Evolutionary conservation across 2,797 vertebrate species (phyloP), one percentile per base, ranked within the genome.

Genomic region (Salarias fasciatus): DNA sequence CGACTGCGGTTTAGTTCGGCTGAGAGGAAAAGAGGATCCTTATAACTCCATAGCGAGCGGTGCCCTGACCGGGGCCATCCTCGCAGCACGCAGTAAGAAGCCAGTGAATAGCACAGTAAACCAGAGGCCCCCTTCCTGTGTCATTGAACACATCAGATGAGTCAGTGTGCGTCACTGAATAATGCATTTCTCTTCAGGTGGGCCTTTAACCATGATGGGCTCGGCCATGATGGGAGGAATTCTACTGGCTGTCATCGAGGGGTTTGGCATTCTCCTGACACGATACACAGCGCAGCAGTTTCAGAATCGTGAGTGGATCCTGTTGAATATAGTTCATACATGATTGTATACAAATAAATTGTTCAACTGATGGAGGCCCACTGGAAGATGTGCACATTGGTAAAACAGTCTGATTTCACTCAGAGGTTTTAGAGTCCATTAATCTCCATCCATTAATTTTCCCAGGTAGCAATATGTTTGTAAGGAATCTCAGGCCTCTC

Each of bases 11-110:
- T 87, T 97, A 51, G 93, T 96, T 35, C 92, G 84, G 13, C 51
- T 97, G 36, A 89, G 95, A 58, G 94, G 95, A 18, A 96, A 94
- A 75, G 95, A 97, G 73, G 96, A 97, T 73, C 95, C 95, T 0
- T 97, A 95, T 95, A 97, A 97, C 86, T 96, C 95, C 15, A 96
- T 97, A 78, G 94, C 93, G 35, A 96, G 95, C 0, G 95, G 96
- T 8, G 95, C 95, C 0, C 73, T 96, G 84, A 97, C 95, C 0
- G 95, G 96, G 15, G 96, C 95, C 5, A 93, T 97, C 53, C 79
- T 97, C 60, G 95, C 95, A 18, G 92, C 95, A 35, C 94, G 95
- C 69, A 97, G 95, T 97, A 88, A 94, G 94, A 66, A 50, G 2
- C 52, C 5, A 8, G 11, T 36, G 9, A 1, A 13, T 10, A 30